Conservation (phyloP, 2,797 vertebrate genomes). For the Lacerta agilis region DNA sequence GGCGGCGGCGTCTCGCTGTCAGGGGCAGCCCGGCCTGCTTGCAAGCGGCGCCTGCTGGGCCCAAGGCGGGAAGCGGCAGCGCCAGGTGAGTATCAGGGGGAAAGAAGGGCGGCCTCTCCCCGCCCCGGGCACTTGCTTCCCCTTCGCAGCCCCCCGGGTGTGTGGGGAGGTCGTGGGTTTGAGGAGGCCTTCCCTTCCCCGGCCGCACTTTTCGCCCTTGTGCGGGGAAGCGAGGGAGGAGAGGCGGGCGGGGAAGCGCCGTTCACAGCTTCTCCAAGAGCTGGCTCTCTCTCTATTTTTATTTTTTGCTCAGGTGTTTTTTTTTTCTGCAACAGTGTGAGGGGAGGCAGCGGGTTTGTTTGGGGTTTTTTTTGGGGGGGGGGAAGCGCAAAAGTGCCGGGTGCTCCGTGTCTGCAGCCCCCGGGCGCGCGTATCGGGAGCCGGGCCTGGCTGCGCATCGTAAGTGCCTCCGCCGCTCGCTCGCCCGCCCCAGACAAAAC, state of each 20-base stretch:
- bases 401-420: neutral
- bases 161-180: too few relatives aligned
- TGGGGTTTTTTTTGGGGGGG: neutral
- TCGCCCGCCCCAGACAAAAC: neutral
- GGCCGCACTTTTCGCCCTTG: neutral
- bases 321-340: neutral
- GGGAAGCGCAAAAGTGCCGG: neutral
- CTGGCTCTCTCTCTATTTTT: neutral
- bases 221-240: neutral
- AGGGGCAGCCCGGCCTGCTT: neutral
- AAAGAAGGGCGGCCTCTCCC: too few relatives aligned
- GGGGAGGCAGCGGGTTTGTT: neutral
- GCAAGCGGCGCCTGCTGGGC: neutral
- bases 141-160: too few relatives aligned
- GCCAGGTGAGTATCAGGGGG: neutral
- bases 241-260: neutral
- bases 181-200: neutral
- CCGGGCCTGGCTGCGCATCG: too few relatives aligned
- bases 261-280: neutral
- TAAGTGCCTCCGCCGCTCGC: too few relatives aligned
- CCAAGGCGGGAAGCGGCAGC: constrained; percentile 41
- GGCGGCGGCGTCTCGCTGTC: neutral
- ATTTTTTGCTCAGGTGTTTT: too few relatives aligned
- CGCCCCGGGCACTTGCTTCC: too few relatives aligned
- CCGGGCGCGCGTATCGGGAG: too few relatives aligned